Conservation (phyloP, 1,140 invertebrate species). For the Marisa cornuarietis region DNA sequence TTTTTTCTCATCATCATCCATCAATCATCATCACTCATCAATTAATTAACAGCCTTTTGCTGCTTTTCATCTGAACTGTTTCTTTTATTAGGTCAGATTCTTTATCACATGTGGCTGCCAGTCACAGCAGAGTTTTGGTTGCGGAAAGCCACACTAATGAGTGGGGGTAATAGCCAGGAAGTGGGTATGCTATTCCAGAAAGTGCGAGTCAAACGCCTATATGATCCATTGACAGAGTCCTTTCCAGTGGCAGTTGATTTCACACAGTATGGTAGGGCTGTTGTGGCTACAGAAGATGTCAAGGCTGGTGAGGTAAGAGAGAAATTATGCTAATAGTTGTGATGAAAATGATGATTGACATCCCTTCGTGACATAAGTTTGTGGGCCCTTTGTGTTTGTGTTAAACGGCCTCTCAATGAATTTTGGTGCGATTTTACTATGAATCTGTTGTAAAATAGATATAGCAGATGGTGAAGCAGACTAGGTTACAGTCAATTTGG, state of each 20-base stretch:
- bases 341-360: too few species aligned
- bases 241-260: conserved; percentile 54
- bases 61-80: neutral
- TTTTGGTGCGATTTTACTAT: too few species aligned
- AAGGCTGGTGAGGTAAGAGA: conserved; percentile 40
- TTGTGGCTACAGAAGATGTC: conserved; percentile 47
- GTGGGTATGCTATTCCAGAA: conserved; percentile 55
- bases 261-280: conserved; percentile 49
- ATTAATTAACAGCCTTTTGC: neutral
- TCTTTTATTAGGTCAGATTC: conserved; percentile 47
- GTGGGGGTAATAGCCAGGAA: conserved; percentile 42
- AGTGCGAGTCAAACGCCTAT: conserved; percentile 53
- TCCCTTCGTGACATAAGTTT: too few species aligned
- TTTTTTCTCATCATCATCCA: neutral
- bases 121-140: conserved; percentile 61
- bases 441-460: too few species aligned
- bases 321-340: neutral
- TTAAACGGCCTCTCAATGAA: too few species aligned
- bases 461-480: too few species aligned
- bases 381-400: too few species aligned
- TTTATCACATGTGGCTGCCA: conserved; percentile 46
- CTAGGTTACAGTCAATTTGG: too few species aligned
- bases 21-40: too few species aligned
- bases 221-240: conserved; percentile 52
- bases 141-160: conserved; percentile 48